These are phyloP conservation scores for Rhyacophila evoluta DNA, from an alignment of 2,888 invertebrate species.

Conservation along the genomic window DNA sequence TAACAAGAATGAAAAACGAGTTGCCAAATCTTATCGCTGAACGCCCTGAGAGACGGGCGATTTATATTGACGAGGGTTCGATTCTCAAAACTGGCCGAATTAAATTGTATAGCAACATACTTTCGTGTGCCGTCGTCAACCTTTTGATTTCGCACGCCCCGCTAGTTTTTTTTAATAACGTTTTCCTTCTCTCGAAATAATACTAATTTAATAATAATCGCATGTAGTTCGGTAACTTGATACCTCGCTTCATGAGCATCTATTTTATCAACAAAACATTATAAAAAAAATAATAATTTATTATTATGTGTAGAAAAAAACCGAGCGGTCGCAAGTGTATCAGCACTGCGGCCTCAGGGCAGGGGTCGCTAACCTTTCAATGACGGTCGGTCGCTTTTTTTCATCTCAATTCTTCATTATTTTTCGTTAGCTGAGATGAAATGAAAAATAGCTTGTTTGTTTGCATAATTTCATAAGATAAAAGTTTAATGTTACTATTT, in stretches of 20 bases:
- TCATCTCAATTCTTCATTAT: neutral
- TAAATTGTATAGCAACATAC: too few relatives aligned
- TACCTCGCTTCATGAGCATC: neutral
- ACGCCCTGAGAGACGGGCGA: too few relatives aligned
- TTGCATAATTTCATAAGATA: neutral
- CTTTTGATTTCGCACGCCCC: neutral
- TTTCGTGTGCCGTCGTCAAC: too few relatives aligned
- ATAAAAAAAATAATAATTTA: neutral
- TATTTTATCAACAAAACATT: neutral
- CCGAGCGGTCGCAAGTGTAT: neutral
- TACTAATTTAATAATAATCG: neutral
- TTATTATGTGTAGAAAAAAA: neutral
- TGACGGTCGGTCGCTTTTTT: neutral
- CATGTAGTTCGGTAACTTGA: neutral
- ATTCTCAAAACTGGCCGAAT: too few relatives aligned
- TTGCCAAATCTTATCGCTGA: too few relatives aligned
- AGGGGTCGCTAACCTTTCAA: neutral
- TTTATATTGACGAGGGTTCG: too few relatives aligned
- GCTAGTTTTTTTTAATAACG: neutral
- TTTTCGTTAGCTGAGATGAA: neutral
- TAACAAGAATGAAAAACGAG: too few relatives aligned
- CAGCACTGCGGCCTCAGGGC: neutral
- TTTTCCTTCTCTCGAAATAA: neutral
- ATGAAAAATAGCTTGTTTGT: neutral
- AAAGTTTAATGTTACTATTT: neutral